Percentiles rank a stretch among this genome's conserved stretches.
These are phyloP conservation scores for Formicarius rufipectus DNA, from an alignment of 2,113 vertebrate species.

Conservation along the genomic window DNA sequence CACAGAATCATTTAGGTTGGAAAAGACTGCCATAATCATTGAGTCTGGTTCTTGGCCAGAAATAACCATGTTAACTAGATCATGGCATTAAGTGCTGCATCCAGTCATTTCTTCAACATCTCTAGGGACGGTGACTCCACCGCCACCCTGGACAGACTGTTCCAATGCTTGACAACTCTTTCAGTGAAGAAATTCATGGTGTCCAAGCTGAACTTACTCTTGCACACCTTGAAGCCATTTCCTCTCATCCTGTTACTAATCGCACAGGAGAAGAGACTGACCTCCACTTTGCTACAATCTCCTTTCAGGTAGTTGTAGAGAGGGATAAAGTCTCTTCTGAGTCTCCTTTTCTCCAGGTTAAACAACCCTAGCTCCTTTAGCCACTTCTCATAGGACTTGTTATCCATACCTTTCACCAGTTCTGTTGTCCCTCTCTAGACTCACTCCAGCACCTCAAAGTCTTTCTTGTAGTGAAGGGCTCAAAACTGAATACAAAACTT, in stretches of 20 bases:
- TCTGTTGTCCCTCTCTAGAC: accelerated
- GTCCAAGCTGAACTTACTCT: neutral
- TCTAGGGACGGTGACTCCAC: neutral
- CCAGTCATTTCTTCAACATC: neutral
- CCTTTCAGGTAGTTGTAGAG: neutral
- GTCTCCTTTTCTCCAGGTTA: neutral
- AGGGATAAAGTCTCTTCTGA: neutral
- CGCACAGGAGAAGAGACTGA: no score
- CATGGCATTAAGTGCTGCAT: neutral
- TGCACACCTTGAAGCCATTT: neutral
- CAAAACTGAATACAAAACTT: neutral
- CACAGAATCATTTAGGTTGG: neutral
- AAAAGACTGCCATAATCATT: neutral
- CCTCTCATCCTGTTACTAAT: neutral
- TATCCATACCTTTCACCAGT: neutral
- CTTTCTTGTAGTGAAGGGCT: neutral
- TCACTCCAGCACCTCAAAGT: accelerated
- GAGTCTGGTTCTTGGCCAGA: neutral
- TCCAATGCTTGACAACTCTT: neutral
- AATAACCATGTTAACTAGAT: neutral
- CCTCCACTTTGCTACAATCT: neutral
- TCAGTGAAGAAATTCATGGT: neutral
- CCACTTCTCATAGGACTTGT: neutral
- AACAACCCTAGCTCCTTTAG: neutral
- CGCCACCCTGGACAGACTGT: neutral